Evolutionary conservation across 2,888 invertebrate species (phyloP).

Genomic region (Watsonalla cultraria): DNA sequence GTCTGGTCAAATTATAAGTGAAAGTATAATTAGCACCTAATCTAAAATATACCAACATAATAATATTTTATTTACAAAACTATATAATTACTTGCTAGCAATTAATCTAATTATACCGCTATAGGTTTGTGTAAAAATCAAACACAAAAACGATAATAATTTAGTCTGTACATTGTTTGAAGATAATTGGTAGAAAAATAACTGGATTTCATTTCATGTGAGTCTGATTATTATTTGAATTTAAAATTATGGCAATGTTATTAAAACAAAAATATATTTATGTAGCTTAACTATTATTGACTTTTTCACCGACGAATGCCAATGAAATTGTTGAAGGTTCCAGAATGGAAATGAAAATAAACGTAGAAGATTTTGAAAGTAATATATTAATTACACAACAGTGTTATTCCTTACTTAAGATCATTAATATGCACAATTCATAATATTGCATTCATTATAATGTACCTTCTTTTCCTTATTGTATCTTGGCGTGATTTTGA

Average conservation of each 20-base stretch:
- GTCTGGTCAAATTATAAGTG: conserved; percentile 17
- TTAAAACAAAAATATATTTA: conserved; percentile 25
- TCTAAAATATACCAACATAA: conserved; percentile 65
- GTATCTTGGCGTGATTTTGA: conserved; percentile 15
- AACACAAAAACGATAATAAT: conserved; percentile 67
- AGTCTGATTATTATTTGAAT: conserved; percentile 39
- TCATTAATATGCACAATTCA: conserved; percentile 4
- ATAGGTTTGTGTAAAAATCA: conserved; percentile 55
- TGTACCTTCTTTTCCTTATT: conserved; percentile 12
- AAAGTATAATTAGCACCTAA: conserved; percentile 66
- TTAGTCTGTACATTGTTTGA: conserved; percentile 68
- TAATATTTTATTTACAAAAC: conserved; percentile 68
- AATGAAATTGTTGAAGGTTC: conserved; percentile 29
- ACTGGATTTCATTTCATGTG: conserved; percentile 40
- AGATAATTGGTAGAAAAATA: conserved; percentile 37
- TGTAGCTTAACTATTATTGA: conserved; percentile 35
- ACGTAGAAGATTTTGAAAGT: conserved; percentile 7
- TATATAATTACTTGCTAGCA: conserved; percentile 67
- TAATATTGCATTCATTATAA: conserved; percentile 20
- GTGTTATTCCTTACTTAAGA: not conserved
- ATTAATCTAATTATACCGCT: conserved; percentile 53
- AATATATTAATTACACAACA: not conserved
- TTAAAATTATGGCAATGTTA: conserved; percentile 66
- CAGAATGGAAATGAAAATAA: conserved; percentile 20
- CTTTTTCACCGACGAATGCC: conserved; percentile 31